Conservation (phyloP, 2,113 vertebrate genomes). For the Phaethornis superciliosus region DNA sequence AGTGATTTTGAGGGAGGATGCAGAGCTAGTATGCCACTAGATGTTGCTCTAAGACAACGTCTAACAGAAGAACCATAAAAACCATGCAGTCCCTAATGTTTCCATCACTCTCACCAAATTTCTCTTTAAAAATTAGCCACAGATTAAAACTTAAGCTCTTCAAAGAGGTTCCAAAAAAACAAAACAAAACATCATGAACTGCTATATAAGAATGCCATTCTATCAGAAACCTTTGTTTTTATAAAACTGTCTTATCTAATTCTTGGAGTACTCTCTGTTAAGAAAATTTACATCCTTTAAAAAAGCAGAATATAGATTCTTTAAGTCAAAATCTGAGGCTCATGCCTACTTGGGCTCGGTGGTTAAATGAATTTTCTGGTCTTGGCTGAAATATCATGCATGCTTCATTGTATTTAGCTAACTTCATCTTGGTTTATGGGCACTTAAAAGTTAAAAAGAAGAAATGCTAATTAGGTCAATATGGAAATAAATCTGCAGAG, state of each 20-base stretch:
- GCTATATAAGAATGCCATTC: slow-evolving; percentile 6
- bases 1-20: not conserved
- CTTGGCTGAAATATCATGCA: not conserved
- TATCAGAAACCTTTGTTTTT: slow-evolving; percentile 5
- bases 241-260: slow-evolving; percentile 16
- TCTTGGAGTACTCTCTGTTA: slow-evolving; percentile 3
- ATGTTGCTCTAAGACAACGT: slow-evolving; percentile 79
- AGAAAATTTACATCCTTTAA: not conserved
- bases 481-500: slow-evolving; percentile 31
- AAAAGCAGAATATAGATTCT: not conserved
- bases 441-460: slow-evolving; percentile 27
- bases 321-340: not conserved
- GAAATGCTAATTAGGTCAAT: slow-evolving; percentile 24
- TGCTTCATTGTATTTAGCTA: not conserved
- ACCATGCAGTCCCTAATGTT: slow-evolving; percentile 14
- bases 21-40: slow-evolving; percentile 70
- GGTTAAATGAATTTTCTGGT: not conserved
- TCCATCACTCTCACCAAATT: slow-evolving; percentile 50
- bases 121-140: slow-evolving; percentile 55
- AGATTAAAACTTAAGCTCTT: slow-evolving; percentile 67
- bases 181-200: not conserved
- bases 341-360: not conserved
- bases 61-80: slow-evolving; percentile 1
- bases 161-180: slow-evolving; percentile 36
- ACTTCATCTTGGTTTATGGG: not conserved